Conservation (phyloP, 2,113 vertebrate genomes). For the Eptesicus fuscus region DNA sequence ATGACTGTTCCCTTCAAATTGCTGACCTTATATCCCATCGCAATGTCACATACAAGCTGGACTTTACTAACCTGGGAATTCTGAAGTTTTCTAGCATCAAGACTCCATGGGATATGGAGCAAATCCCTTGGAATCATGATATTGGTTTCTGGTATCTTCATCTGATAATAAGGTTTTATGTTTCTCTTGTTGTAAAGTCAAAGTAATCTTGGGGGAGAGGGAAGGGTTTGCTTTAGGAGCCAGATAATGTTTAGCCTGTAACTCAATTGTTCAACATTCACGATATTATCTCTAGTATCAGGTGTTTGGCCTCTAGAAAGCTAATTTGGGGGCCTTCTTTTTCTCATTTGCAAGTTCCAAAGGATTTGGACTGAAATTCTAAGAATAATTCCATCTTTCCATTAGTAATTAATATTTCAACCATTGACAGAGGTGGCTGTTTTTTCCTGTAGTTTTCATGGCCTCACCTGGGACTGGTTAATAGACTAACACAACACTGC, state of each 20-base stretch:
- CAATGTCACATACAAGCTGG: neutral
- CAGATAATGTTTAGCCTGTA: conserved; percentile 45
- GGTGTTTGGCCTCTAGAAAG: neutral
- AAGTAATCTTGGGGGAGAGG: neutral
- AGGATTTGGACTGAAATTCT: conserved; percentile 26
- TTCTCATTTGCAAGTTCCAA: neutral
- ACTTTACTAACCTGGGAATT: neutral
- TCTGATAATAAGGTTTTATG: conserved; percentile 25
- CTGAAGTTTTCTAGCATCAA: neutral
- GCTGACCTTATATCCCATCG: neutral
- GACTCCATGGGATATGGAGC: neutral
- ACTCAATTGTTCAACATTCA: conserved; percentile 12
- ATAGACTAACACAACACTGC: conserved; percentile 5
- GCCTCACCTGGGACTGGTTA: neutral
- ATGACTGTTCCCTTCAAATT: neutral
- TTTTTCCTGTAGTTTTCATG: neutral
- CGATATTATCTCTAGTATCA: conserved; percentile 6
- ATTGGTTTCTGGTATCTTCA: conserved; percentile 14
- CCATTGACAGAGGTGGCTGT: neutral
- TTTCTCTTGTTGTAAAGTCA: conserved; percentile 46
- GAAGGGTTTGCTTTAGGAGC: neutral
- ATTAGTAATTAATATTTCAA: conserved; percentile 32
- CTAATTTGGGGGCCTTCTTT: neutral
- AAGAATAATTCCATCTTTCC: neutral
- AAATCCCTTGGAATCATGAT: neutral